These are phyloP conservation scores for Amphiura filiformis DNA, from an alignment of 35 echinoderm and acorn worm genomes.

Conservation along the genomic window DNA sequence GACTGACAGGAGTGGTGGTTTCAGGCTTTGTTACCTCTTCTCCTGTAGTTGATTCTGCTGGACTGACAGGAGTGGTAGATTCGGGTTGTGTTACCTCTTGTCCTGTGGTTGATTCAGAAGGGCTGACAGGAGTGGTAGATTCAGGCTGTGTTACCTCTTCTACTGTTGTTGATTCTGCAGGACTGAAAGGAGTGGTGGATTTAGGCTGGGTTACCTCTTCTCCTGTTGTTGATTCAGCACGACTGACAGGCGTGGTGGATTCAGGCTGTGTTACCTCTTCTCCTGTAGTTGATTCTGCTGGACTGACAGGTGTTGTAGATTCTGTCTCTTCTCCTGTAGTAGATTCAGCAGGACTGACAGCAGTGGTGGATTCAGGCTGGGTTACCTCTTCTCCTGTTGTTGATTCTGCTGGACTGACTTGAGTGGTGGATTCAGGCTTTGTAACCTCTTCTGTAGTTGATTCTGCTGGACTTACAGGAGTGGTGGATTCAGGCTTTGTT, in stretches of 20 bases:
- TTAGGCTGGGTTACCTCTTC: no score
- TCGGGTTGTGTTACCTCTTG: background rate
- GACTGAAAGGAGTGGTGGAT: background rate
- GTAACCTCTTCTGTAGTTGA: background rate
- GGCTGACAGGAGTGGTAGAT: background rate
- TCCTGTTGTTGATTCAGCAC: background rate
- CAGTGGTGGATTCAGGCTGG: background rate
- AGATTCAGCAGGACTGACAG: background rate
- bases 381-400: background rate
- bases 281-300: background rate
- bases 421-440: background rate
- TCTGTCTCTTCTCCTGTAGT: background rate
- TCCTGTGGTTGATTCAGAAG: background rate
- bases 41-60: background rate
- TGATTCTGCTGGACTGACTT: background rate
- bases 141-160: background rate
- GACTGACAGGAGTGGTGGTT: background rate
- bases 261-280: background rate
- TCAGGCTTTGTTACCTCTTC: background rate
- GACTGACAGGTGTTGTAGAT: background rate
- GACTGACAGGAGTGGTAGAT: background rate
- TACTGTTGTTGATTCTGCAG: background rate
- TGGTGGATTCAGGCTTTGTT: no score
- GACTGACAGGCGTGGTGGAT: background rate
- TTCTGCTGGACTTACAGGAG: no score